A percentile compares a stretch with the other conserved stretches of the same genome.
These are phyloP conservation scores for Antechinus stuartii DNA, from an alignment of 2,113 vertebrate genomes.

Conservation along the genomic window DNA sequence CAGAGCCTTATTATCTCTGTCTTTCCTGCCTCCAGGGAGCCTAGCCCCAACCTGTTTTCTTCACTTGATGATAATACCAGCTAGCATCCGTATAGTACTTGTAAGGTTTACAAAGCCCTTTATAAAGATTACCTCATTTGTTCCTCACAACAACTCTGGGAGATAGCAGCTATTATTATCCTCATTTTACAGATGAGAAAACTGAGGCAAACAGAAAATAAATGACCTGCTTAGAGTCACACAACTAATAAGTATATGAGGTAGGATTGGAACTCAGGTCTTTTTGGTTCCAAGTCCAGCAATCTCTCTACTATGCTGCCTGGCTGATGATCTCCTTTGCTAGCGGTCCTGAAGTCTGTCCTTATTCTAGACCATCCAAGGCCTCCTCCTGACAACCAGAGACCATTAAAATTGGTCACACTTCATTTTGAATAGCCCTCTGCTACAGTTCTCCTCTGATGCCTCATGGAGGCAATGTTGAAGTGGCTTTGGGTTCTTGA, in stretches of 20 bases:
- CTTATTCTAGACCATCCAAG: not conserved
- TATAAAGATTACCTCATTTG: not conserved
- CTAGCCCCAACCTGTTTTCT: not conserved
- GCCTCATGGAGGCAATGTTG: not conserved
- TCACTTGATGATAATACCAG: not conserved
- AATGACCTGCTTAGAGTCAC: not conserved
- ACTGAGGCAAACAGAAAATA: not conserved
- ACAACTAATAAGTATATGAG: not conserved
- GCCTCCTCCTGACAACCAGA: not conserved
- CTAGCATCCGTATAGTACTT: not conserved
- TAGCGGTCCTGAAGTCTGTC: not conserved
- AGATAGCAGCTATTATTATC: not conserved
- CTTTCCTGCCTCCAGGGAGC: not conserved
- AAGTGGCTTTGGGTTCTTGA: not conserved
- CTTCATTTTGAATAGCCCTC: not conserved
- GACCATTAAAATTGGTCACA: not conserved
- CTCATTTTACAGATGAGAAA: not conserved
- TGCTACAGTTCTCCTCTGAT: not conserved
- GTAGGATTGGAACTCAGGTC: not conserved
- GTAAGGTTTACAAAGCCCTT: not conserved
- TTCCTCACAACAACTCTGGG: not conserved
- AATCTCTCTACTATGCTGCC: not conserved
- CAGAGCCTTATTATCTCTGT: not conserved
- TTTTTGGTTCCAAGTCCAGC: not conserved
- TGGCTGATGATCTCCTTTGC: not conserved